Evolutionary conservation across 1,140 invertebrate genomes (phyloP).

Genomic region (Agraylea sexmaculata): DNA sequence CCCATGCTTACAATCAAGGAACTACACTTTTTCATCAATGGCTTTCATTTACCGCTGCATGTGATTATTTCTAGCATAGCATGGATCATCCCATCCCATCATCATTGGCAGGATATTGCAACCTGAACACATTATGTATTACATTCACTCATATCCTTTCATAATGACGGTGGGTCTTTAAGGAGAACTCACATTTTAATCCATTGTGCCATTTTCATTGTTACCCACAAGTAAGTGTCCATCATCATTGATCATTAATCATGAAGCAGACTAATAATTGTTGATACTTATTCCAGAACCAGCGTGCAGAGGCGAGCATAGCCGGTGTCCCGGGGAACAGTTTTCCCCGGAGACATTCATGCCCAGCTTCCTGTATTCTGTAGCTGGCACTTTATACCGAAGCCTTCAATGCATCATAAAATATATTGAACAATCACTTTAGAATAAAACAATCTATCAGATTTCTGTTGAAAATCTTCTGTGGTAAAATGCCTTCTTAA

Average conservation of each 20-base stretch:
- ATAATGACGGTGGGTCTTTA: too few relatives aligned
- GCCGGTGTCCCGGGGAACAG: slow-evolving; percentile 20
- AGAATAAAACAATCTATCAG: too few relatives aligned
- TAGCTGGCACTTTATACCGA: slow-evolving; percentile 19
- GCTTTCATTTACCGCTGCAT: background rate
- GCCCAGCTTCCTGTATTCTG: slow-evolving; percentile 18
- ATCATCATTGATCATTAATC: too few relatives aligned
- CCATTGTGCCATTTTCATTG: too few relatives aligned
- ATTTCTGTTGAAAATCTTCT: too few relatives aligned
- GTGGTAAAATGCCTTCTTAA: too few relatives aligned
- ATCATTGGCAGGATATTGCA: slow-evolving; percentile 10
- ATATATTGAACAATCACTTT: background rate
- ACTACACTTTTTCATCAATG: background rate
- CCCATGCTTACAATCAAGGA: too few relatives aligned
- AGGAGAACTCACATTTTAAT: too few relatives aligned
- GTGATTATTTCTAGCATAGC: slow-evolving; percentile 7
- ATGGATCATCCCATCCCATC: slow-evolving; percentile 15
- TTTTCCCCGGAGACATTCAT: slow-evolving; percentile 21
- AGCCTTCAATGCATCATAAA: background rate
- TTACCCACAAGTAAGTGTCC: too few relatives aligned
- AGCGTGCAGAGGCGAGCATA: slow-evolving; percentile 20
- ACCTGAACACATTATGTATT: too few relatives aligned
- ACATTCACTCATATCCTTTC: too few relatives aligned
- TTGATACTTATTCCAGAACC: slow-evolving; percentile 18
- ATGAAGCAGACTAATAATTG: too few relatives aligned